Conservation (phyloP, 1,140 invertebrate genomes). For the Drosophila kikkawai region DNA sequence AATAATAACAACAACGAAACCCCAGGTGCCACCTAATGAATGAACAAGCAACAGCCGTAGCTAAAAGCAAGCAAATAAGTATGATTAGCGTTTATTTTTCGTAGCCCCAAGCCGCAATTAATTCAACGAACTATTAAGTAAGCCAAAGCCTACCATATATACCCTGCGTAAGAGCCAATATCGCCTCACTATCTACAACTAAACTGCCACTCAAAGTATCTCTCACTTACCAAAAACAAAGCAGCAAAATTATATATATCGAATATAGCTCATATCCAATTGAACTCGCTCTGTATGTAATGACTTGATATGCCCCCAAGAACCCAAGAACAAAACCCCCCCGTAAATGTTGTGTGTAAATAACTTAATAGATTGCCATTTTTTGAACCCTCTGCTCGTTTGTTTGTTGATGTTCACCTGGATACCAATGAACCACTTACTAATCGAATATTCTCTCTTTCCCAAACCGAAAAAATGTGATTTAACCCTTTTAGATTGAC, state of each 20-base stretch:
- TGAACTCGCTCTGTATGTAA: conserved; percentile 82
- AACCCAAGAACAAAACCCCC: background rate
- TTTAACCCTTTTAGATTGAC: conserved; percentile 90
- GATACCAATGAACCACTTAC: conserved; percentile 26
- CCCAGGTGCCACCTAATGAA: conserved; percentile 34
- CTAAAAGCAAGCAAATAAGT: conserved; percentile 55
- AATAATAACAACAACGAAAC: conserved; percentile 26
- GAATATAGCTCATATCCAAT: conserved; percentile 77
- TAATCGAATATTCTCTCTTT: conserved; percentile 52
- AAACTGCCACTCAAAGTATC: conserved; percentile 75
- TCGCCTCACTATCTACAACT: conserved; percentile 68
- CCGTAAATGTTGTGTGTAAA: conserved; percentile 56
- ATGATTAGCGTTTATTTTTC: conserved; percentile 61
- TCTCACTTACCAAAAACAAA: conserved; percentile 68
- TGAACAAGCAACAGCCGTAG: conserved; percentile 12
- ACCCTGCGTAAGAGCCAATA: conserved; percentile 69
- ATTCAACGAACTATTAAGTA: conserved; percentile 44
- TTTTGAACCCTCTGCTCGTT: conserved; percentile 55
- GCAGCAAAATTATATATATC: conserved; percentile 60
- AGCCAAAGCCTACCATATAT: conserved; percentile 40
- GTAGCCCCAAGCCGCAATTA: conserved; percentile 54
- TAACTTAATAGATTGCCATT: conserved; percentile 44
- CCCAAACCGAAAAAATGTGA: conserved; percentile 26
- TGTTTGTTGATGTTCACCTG: conserved; percentile 53
- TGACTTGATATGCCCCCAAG: conserved; percentile 28